These are phyloP conservation scores for Catocala sponsa DNA, from an alignment of 2,888 invertebrate species.

Conservation along the genomic window DNA sequence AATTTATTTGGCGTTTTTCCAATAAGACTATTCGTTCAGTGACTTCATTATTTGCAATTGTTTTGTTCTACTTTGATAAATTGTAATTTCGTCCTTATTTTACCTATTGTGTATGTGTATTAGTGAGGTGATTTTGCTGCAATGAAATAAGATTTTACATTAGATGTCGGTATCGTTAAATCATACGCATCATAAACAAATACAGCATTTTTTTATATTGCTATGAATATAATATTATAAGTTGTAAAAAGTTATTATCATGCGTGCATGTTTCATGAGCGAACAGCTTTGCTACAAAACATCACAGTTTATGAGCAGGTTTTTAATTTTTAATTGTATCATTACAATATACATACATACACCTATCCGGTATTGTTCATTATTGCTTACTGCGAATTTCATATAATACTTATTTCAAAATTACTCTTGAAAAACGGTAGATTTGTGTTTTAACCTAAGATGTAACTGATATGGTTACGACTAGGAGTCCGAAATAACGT, in stretches of 20 bases:
- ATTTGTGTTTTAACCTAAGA: no score
- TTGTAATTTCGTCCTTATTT: conserved; percentile 36
- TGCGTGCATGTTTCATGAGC: not conserved
- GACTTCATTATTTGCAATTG: conserved; percentile 27
- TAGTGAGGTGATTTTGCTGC: not conserved
- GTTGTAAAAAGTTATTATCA: conserved; percentile 1
- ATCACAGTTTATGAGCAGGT: not conserved
- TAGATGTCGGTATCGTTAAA: conserved; percentile 1
- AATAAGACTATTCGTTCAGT: conserved; percentile 28
- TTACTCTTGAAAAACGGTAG: no score
- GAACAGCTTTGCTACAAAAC: no score
- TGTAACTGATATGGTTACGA: no score
- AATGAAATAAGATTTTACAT: conserved; percentile 7
- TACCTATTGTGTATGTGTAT: conserved; percentile 16
- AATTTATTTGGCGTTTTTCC: conserved; percentile 42
- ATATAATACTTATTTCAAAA: no score
- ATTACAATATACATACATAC: no score
- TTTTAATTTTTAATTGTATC: no score
- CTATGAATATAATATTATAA: conserved; percentile 3
- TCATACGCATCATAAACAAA: conserved; percentile 1
- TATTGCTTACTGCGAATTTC: no score
- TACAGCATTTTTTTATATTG: not conserved
- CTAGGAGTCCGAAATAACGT: no score
- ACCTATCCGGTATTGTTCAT: no score
- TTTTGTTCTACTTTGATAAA: conserved; percentile 37